A percentile compares a stretch with the other conserved stretches of the same genome.
phyloP scores from a whole-genome alignment of 2,888 invertebrate genomes.

The Listrodromus nycthemerus region DNA sequence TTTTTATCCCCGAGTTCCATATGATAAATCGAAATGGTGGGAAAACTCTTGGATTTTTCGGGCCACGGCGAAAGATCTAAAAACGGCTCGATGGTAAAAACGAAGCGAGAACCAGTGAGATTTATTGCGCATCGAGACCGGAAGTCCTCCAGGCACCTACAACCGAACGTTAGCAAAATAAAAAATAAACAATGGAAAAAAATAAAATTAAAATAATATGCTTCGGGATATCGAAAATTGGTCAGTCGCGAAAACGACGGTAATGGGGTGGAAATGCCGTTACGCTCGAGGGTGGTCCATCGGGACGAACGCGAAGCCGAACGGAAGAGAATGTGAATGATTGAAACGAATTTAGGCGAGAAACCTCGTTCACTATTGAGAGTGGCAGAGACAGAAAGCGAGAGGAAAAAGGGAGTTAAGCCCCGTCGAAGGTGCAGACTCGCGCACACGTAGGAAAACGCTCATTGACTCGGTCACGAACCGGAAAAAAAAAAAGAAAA shows the following conservation, averaged over 20 bases:
- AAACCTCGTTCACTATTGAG: slow-evolving; percentile 13
- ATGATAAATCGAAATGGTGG: slow-evolving; percentile 73
- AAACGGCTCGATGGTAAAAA: not conserved
- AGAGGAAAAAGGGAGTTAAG: slow-evolving; percentile 73
- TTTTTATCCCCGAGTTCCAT: slow-evolving; percentile 5
- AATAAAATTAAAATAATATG: too few relatives aligned
- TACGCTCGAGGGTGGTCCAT: not conserved
- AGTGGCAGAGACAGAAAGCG: slow-evolving; percentile 18
- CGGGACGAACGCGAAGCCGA: not conserved
- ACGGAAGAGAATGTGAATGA: slow-evolving; percentile 11
- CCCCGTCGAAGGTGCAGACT: slow-evolving; percentile 78
- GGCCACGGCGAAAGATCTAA: not conserved
- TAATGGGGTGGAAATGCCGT: not conserved
- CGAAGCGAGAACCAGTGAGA: not conserved
- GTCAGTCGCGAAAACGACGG: not conserved
- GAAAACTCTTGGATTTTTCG: slow-evolving; percentile 65
- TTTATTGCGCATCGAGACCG: too few relatives aligned
- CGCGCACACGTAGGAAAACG: slow-evolving; percentile 71
- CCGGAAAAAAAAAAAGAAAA: slow-evolving; percentile 55
- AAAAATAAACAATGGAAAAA: too few relatives aligned
- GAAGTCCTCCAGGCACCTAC: too few relatives aligned
- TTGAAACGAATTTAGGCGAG: slow-evolving; percentile 59
- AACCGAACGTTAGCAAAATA: too few relatives aligned
- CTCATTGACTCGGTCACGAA: slow-evolving; percentile 82
- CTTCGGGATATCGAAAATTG: too few relatives aligned